These are phyloP conservation scores for Malurus melanocephalus DNA, from an alignment of 2,113 vertebrate genomes.

Conservation along the genomic window DNA sequence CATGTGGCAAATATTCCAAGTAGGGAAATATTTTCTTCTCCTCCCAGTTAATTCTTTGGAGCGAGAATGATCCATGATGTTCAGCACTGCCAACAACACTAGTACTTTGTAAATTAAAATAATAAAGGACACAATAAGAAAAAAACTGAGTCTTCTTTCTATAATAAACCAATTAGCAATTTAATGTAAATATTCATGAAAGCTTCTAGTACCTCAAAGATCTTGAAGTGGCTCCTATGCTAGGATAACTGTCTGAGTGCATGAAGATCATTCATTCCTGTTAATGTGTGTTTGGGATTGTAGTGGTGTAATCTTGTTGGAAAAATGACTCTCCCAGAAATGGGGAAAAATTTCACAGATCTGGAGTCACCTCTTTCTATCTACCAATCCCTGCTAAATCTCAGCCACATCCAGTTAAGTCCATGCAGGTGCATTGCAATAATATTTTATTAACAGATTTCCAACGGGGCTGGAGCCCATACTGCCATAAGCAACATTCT, in stretches of 20 bases:
- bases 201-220: not conserved
- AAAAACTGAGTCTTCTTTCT: not conserved
- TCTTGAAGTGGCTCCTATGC: not conserved
- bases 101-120: not conserved
- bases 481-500: not conserved
- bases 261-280: not conserved
- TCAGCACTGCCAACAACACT: not conserved
- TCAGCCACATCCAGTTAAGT: not conserved
- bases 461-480: not conserved
- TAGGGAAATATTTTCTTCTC: not conserved
- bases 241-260: not conserved
- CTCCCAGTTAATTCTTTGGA: not conserved
- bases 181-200: not conserved
- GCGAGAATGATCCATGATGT: not conserved
- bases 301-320: not conserved
- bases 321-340: not conserved
- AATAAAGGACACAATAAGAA: not conserved
- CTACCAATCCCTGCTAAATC: not conserved
- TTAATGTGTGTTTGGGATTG: not conserved
- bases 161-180: not conserved
- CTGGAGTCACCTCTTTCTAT: not conserved
- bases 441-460: not conserved
- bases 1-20: not conserved
- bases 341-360: not conserved
- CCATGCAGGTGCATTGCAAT: not conserved